Evolutionary conservation across 2,113 vertebrate genomes (phyloP).

Genomic region (Phodopus roborovskii): DNA sequence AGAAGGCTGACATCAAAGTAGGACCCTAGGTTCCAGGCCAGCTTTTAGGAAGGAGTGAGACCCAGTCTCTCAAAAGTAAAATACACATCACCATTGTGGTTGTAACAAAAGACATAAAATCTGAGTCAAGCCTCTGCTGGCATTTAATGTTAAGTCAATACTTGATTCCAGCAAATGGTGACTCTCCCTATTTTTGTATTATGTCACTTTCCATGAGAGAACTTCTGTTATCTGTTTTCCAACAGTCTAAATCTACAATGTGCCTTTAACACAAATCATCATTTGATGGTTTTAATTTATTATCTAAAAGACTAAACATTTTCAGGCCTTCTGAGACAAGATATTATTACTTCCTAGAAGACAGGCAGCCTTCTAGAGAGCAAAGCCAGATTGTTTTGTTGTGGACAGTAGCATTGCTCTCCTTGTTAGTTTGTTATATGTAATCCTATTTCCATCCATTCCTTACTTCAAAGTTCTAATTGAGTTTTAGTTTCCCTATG

Average conservation of each 20-base stretch:
- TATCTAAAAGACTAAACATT: constrained; percentile 14
- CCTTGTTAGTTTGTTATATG: neutral
- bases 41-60: neutral
- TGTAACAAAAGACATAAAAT: neutral
- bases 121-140: neutral
- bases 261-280: neutral
- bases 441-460: neutral
- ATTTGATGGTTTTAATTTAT: neutral
- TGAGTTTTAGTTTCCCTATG: neutral
- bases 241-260: neutral
- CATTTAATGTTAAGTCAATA: neutral
- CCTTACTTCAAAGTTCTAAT: neutral
- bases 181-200: neutral
- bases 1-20: neutral
- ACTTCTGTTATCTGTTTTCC: neutral
- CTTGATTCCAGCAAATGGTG: neutral
- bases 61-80: neutral
- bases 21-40: neutral
- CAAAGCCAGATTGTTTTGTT: neutral
- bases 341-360: neutral
- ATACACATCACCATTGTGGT: neutral
- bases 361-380: neutral
- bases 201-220: neutral
- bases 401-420: neutral
- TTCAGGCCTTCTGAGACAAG: neutral